These are phyloP conservation scores for Scomber scombrus DNA, from an alignment of 2,113 vertebrate species.

Conservation along the genomic window DNA sequence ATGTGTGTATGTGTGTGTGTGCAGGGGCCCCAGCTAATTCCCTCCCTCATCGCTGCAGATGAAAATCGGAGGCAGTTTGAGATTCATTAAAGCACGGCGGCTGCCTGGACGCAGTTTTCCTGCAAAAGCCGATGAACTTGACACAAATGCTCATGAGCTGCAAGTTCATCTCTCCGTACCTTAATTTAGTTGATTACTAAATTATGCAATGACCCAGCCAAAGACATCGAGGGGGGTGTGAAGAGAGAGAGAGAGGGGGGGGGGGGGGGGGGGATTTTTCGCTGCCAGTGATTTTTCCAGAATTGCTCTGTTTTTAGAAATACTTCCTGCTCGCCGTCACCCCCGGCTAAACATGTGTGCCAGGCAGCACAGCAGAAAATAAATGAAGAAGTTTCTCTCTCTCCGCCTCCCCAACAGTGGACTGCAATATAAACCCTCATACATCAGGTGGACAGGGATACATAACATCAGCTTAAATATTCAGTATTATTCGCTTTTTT, in stretches of 20 bases:
- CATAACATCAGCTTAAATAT: constrained; percentile 31
- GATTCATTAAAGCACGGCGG: constrained; percentile 61
- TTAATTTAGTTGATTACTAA: constrained; percentile 81
- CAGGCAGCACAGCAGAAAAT: constrained; percentile 72
- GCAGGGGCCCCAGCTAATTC: constrained; percentile 58
- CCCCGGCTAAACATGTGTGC: constrained; percentile 79
- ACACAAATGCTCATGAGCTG: constrained; percentile 79
- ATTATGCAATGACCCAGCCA: constrained; percentile 82
- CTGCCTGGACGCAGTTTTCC: constrained; percentile 57
- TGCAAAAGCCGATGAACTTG: constrained; percentile 71
- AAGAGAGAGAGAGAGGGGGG: background rate
- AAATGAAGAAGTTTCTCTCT: constrained; percentile 54
- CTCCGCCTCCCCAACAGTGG: constrained; percentile 28
- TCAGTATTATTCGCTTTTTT: constrained; percentile 44
- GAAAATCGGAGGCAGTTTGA: constrained; percentile 70
- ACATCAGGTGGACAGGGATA: constrained; percentile 62
- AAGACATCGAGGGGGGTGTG: constrained; percentile 50
- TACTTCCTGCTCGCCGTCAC: constrained; percentile 67
- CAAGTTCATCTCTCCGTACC: constrained; percentile 75
- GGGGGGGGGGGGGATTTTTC: constrained; percentile 12
- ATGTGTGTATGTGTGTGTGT: constrained; percentile 43
- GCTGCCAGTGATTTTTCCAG: constrained; percentile 74
- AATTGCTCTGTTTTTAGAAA: constrained; percentile 72
- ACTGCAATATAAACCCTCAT: constrained; percentile 40
- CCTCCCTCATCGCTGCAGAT: constrained; percentile 67